A percentile compares a stretch with the other conserved stretches of the same genome.
phyloP scores from a whole-genome alignment of 2,113 vertebrate species.

The Leptobrachium leishanense region DNA sequence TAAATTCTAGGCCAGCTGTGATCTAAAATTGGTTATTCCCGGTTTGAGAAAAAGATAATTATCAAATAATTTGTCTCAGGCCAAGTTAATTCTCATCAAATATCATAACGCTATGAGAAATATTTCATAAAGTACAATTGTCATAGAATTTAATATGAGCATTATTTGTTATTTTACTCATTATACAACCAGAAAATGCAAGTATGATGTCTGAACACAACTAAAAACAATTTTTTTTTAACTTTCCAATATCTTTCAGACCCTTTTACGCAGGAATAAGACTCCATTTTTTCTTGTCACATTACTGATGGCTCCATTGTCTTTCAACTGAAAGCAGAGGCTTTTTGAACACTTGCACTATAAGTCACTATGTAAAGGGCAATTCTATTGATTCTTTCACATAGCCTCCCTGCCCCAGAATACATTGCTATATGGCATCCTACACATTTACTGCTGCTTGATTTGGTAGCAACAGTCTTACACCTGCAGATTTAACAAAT shows the following conservation, averaged over 20 bases:
- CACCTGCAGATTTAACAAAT: conserved; percentile 48
- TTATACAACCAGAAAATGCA: too few species aligned
- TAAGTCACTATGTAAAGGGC: conserved; percentile 28
- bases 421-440: conserved; percentile 46
- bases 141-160: too few species aligned
- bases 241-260: conserved; percentile 8
- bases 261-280: conserved; percentile 19
- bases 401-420: conserved; percentile 20
- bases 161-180: too few species aligned
- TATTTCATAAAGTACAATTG: too few species aligned
- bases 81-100: too few species aligned
- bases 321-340: conserved; percentile 15
- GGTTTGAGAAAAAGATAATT: too few species aligned
- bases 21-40: too few species aligned
- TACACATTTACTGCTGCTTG: conserved; percentile 44
- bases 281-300: conserved; percentile 23
- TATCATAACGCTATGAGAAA: too few species aligned
- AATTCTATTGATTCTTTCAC: conserved; percentile 43
- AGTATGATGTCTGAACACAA: too few species aligned
- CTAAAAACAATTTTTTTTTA: conserved; percentile 17
- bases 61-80: too few species aligned
- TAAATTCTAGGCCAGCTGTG: too few species aligned
- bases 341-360: conserved; percentile 33
- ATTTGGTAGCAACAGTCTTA: conserved; percentile 44
- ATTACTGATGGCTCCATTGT: conserved; percentile 46